phyloP scores from a whole-genome alignment of 2,888 invertebrate species.

The Watsonalla cultraria region DNA sequence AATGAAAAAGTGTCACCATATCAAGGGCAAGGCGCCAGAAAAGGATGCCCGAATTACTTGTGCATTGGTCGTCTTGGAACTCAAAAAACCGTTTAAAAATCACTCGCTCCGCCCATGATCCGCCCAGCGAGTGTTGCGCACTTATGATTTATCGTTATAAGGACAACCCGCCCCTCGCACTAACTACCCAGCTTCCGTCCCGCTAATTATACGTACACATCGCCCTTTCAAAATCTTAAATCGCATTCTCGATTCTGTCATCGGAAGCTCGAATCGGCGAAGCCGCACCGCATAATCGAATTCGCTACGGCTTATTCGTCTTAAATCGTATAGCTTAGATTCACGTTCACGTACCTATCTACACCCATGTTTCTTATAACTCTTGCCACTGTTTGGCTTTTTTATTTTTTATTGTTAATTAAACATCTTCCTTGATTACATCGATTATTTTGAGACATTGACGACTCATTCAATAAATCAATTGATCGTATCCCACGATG shows the following conservation, averaged over 20 bases:
- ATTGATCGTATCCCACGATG: neutral
- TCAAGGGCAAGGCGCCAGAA: slow-evolving; percentile 60
- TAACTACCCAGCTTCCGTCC: slow-evolving; percentile 70
- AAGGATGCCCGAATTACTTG: slow-evolving; percentile 66
- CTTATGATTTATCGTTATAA: slow-evolving; percentile 75
- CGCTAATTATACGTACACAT: slow-evolving; percentile 67
- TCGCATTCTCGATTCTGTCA: slow-evolving; percentile 54
- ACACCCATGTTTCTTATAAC: slow-evolving; percentile 25
- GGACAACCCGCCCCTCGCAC: slow-evolving; percentile 72
- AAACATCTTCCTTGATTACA: neutral
- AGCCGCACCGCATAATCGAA: slow-evolving; percentile 36
- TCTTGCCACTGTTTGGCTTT: slow-evolving; percentile 16
- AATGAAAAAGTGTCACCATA: slow-evolving; percentile 72
- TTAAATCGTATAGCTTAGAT: slow-evolving; percentile 44
- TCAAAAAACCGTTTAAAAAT: slow-evolving; percentile 78
- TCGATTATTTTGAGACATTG: neutral
- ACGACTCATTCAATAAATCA: neutral
- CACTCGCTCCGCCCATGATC: slow-evolving; percentile 71
- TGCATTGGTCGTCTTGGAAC: slow-evolving; percentile 67
- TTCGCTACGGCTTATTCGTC: slow-evolving; percentile 50
- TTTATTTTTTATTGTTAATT: slow-evolving; percentile 17
- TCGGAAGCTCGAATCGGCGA: slow-evolving; percentile 40
- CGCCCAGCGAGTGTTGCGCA: slow-evolving; percentile 70
- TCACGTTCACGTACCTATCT: slow-evolving; percentile 24
- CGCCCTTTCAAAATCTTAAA: slow-evolving; percentile 61